Evolutionary conservation across 2,888 invertebrate species (phyloP).

Genomic region (Lycaena phlaeas): DNA sequence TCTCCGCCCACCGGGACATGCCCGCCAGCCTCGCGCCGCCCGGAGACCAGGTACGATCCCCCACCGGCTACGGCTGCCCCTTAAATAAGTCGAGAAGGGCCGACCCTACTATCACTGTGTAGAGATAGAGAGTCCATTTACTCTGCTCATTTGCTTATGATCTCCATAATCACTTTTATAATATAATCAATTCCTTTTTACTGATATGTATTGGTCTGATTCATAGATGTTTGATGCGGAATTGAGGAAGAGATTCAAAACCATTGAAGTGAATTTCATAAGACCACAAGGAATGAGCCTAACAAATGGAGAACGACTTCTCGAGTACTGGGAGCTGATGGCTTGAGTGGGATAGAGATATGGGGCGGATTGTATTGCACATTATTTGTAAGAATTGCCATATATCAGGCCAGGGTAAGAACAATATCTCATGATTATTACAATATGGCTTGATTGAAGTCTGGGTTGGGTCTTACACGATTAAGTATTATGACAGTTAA

Average conservation of each 20-base stretch:
- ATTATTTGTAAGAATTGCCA: background rate
- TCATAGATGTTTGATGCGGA: slow-evolving; percentile 83
- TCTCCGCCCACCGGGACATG: slow-evolving; percentile 25
- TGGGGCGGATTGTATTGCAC: background rate
- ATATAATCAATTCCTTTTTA: too few species aligned
- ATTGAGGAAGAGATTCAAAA: slow-evolving; percentile 80
- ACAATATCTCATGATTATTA: background rate
- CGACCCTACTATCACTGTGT: too few species aligned
- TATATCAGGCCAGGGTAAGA: background rate
- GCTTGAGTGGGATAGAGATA: slow-evolving; percentile 30
- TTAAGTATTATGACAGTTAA: background rate
- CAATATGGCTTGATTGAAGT: background rate
- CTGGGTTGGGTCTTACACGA: background rate
- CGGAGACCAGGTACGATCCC: slow-evolving; percentile 16
- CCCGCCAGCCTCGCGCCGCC: slow-evolving; percentile 17
- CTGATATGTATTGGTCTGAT: background rate
- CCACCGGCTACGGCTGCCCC: too few species aligned
- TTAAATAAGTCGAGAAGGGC: too few species aligned
- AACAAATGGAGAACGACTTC: slow-evolving; percentile 75
- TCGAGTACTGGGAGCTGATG: slow-evolving; percentile 77
- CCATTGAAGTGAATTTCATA: slow-evolving; percentile 83
- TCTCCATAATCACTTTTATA: too few species aligned
- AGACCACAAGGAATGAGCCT: slow-evolving; percentile 76
- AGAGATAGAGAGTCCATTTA: too few species aligned
- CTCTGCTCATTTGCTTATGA: too few species aligned